Evolutionary conservation across 2,113 vertebrate genomes (phyloP), one percentile per base, ranked within the genome.

Genomic region (Falco punctatus): DNA sequence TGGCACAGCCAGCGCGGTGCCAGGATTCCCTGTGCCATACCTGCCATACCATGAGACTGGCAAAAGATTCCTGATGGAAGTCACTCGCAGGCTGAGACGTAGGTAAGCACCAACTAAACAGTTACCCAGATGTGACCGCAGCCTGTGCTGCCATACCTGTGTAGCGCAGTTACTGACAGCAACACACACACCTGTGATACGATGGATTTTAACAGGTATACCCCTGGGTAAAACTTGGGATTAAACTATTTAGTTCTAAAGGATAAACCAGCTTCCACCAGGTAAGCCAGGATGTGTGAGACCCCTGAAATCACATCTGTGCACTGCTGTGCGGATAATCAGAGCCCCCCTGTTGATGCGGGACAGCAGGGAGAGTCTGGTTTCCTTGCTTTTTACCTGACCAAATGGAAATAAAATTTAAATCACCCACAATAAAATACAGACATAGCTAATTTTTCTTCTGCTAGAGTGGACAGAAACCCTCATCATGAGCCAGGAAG

Each of bases 1-100:
- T 4, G 7, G 80, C 35, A 42, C 38, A 22, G 74, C 3, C 62
- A 59, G 4, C 0, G 5, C 4, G 2, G 54, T 0, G 0, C 58
- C 46, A 73, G 46, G 42, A 42, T 66, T 6, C 23, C 28, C 13
- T 1, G 14, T 0, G 18, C 71, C 19, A 24, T 55, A 72, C 28
- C 71, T 44, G 62, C 51, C 1, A 2, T 42, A 24, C 51, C 8
- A 2, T 0, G 15, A 30, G 67, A 52, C 0, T 3, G 17, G 15
- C 13, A 38, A 77, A 24, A 40, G 13, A 46, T 62, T 72, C 67
- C 64, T 24, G 7, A 32, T 0, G 1, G 72, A 72, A 69, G 30
- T 26, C 2, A 44, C 54, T 61, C 74, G 49, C 4, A 3, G 67
- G 13, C 33, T 17, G 32, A 72, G 71, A 61, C 0, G 0, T 38